Percentiles rank a stretch among this genome's conserved stretches.
Evolutionary conservation across 2,113 vertebrate genomes (phyloP).

Genomic region (Pelodiscus sinensis): DNA sequence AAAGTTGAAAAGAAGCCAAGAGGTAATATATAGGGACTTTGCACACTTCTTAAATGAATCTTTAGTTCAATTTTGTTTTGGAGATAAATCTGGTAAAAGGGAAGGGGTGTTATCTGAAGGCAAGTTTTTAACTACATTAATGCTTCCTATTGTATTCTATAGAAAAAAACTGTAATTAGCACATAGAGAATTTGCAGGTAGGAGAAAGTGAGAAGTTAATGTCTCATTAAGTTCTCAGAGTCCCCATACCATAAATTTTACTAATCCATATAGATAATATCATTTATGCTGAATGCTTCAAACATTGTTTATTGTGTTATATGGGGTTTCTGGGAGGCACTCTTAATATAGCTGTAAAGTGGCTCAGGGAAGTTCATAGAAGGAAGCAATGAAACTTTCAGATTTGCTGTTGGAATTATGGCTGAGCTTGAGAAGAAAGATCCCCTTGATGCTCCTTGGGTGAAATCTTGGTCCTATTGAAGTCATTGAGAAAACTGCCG

Average conservation of each 20-base stretch:
- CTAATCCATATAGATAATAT: background rate
- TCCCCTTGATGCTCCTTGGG: background rate
- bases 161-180: background rate
- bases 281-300: background rate
- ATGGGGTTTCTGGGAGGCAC: background rate
- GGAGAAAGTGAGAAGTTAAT: background rate
- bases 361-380: background rate
- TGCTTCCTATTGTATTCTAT: background rate
- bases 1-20: background rate
- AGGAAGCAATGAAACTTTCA: background rate
- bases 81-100: background rate
- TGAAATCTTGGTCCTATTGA: fast-evolving
- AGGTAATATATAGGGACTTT: background rate
- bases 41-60: background rate
- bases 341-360: background rate
- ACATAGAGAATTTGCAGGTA: background rate
- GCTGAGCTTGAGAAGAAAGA: fast-evolving
- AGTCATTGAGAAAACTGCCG: fast-evolving
- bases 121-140: background rate
- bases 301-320: background rate
- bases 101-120: fast-evolving
- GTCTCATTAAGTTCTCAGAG: background rate
- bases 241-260: background rate
- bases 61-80: background rate
- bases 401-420: fast-evolving